Conservation (phyloP, 2,797 vertebrate genomes). For the Sebastes trivittatus region DNA sequence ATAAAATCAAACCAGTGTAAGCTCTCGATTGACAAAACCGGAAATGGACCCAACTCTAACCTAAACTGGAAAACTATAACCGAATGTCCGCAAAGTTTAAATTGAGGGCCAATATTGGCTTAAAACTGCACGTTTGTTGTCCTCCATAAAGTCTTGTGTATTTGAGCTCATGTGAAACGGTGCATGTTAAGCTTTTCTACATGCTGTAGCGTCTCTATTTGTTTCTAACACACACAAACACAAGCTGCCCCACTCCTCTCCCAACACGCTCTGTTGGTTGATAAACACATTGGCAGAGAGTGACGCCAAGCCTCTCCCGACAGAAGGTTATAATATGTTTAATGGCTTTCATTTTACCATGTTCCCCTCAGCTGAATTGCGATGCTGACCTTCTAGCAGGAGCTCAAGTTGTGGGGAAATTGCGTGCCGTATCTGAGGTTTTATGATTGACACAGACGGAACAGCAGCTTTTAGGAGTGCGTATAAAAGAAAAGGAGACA, state of each 20-base stretch:
- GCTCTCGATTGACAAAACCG: too few relatives aligned
- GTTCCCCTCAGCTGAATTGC: conserved; percentile 28
- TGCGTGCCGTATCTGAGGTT: background rate
- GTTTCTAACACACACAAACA: background rate
- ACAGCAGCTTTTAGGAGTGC: conserved; percentile 1
- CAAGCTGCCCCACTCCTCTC: background rate
- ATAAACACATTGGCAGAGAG: conserved; percentile 35
- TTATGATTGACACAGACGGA: conserved; percentile 32
- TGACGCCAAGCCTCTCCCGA: conserved; percentile 1
- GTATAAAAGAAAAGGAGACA: background rate
- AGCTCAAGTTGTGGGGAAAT: conserved; percentile 15
- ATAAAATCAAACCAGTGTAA: too few relatives aligned
- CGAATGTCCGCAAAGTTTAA: background rate
- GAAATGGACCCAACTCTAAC: too few relatives aligned
- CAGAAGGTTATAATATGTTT: conserved; percentile 51
- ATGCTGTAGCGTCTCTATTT: background rate
- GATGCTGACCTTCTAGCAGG: conserved; percentile 27
- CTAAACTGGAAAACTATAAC: too few relatives aligned
- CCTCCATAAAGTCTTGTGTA: background rate
- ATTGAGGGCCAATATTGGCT: background rate
- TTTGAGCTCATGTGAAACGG: background rate
- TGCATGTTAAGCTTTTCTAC: conserved; percentile 8
- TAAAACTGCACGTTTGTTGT: background rate
- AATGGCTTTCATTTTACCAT: conserved; percentile 55
- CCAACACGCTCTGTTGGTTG: background rate